Evolutionary conservation across 2,888 invertebrate genomes (phyloP).

Genomic region (Tetragonula carbonaria): DNA sequence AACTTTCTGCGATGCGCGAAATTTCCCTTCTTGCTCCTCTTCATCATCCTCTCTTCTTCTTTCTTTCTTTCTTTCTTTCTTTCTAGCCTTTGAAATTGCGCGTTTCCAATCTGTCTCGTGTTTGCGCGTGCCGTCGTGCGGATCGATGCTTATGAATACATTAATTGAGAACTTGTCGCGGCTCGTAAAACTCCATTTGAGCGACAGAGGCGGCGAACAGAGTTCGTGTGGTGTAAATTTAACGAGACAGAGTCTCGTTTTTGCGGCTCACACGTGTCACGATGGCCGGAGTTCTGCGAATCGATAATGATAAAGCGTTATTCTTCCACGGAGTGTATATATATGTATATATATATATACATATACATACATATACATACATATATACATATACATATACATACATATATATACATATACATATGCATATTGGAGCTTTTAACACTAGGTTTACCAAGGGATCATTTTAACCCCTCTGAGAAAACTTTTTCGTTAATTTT

Average conservation of each 20-base stretch:
- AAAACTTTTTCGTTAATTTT: too few species aligned
- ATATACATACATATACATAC: too few species aligned
- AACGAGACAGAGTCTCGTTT: constrained; percentile 19
- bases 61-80: not conserved
- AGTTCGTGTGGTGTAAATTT: constrained; percentile 17
- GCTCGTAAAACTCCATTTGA: constrained; percentile 31
- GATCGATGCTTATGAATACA: constrained; percentile 24
- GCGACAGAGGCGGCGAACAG: constrained; percentile 2
- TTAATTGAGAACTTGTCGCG: constrained; percentile 33
- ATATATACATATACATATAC: too few species aligned
- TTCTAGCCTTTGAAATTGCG: not conserved
- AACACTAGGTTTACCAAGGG: too few species aligned
- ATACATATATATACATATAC: too few species aligned
- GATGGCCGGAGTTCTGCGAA: constrained; percentile 9
- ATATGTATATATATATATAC: too few species aligned
- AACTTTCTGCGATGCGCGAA: too few species aligned
- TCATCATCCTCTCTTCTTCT: too few species aligned
- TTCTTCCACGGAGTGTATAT: not conserved
- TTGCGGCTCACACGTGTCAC: not conserved
- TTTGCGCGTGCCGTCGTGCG: not conserved
- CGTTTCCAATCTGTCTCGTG: not conserved
- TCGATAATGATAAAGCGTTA: constrained; percentile 18
- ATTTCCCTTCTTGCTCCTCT: too few species aligned
- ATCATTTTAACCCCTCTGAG: too few species aligned
- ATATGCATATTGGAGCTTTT: too few species aligned